These are phyloP conservation scores for Telmatochromis bifrenatus DNA, from an alignment of 2,113 vertebrate genomes.

Conservation along the genomic window DNA sequence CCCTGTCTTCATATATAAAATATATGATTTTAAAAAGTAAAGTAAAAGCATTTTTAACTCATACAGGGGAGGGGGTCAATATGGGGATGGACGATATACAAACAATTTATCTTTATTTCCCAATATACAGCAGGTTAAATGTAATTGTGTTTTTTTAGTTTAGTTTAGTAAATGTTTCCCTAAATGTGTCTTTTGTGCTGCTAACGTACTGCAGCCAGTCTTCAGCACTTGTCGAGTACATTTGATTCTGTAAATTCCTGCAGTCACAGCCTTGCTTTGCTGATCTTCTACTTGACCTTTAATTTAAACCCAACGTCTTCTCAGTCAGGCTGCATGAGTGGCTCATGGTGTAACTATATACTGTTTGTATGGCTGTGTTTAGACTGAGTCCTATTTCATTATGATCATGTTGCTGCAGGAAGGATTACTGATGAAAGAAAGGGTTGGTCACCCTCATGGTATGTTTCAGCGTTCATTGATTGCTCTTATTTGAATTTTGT, in stretches of 20 bases:
- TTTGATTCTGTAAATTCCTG: neutral
- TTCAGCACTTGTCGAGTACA: neutral
- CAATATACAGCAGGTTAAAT: neutral
- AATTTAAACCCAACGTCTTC: neutral
- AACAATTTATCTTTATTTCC: neutral
- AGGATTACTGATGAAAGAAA: neutral
- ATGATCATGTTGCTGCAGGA: neutral
- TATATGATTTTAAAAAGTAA: neutral
- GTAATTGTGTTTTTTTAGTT: neutral
- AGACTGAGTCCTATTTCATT: neutral
- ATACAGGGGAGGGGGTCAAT: rapidly evolving
- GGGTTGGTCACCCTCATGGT: too few relatives aligned
- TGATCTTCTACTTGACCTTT: neutral
- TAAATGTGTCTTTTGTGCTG: neutral
- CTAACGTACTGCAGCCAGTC: neutral
- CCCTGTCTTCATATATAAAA: neutral
- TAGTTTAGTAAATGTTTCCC: rapidly evolving
- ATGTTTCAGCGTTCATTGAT: neutral
- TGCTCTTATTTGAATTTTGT: neutral
- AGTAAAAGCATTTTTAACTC: neutral
- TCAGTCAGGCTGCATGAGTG: neutral
- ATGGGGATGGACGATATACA: neutral
- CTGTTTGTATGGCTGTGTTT: neutral
- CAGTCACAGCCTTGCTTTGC: neutral
- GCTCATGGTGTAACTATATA: neutral